Evolutionary conservation across 2,888 invertebrate genomes (phyloP).

Genomic region (Ceratothoa steindachneri): DNA sequence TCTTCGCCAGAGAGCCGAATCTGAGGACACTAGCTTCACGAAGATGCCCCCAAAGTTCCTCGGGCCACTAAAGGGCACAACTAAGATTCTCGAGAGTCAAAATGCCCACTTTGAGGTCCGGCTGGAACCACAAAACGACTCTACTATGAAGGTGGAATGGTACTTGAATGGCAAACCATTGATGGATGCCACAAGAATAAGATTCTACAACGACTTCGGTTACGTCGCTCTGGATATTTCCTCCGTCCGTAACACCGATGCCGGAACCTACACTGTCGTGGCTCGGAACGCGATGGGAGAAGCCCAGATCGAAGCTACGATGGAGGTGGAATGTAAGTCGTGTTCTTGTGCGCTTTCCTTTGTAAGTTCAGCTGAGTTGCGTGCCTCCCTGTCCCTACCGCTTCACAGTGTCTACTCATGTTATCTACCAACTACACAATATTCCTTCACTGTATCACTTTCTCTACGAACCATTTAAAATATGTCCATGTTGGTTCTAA

Average conservation of each 20-base stretch:
- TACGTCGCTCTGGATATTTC: constrained; percentile 93
- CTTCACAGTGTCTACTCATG: no score
- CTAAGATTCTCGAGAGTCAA: constrained; percentile 87
- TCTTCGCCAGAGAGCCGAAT: constrained; percentile 33
- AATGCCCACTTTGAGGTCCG: constrained; percentile 91
- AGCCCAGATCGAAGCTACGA: constrained; percentile 74
- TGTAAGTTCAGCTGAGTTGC: no score
- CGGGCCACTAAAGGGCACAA: constrained; percentile 85
- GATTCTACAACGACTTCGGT: constrained; percentile 92
- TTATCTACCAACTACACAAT: no score
- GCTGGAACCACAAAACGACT: constrained; percentile 90
- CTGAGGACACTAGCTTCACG: constrained; percentile 31
- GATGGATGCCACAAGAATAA: constrained; percentile 82
- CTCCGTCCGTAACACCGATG: constrained; percentile 85
- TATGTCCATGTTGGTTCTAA: no score
- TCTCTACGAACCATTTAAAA: no score
- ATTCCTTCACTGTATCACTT: no score
- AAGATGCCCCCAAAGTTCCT: constrained; percentile 67
- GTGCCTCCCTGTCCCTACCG: no score
- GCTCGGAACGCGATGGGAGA: constrained; percentile 87
- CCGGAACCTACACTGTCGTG: constrained; percentile 86
- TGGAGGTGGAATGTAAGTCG: constrained; percentile 82
- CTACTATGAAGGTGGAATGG: constrained; percentile 86
- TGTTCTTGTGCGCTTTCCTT: no score
- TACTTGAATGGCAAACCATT: constrained; percentile 91